phyloP scores from a whole-genome alignment of 2,888 invertebrate species.

The Aricia artaxerxes region DNA sequence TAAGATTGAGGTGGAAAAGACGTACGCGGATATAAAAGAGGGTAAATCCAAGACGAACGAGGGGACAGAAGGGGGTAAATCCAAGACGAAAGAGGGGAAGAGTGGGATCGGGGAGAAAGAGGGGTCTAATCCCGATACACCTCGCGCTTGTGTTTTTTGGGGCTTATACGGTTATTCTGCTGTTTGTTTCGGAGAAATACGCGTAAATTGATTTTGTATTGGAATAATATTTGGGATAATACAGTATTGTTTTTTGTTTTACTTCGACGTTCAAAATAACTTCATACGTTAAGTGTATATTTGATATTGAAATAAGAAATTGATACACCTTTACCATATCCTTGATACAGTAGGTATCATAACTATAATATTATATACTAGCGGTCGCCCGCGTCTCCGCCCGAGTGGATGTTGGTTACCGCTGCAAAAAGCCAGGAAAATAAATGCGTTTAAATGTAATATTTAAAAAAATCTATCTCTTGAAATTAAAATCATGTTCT shows the following conservation, averaged over 20 bases:
- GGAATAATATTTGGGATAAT: conserved; percentile 15
- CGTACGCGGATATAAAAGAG: neutral
- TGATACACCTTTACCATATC: no score
- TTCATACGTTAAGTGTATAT: neutral
- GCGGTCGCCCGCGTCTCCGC: no score
- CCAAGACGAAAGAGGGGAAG: neutral
- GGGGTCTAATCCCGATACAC: conserved; percentile 1
- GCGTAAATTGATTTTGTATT: conserved; percentile 7
- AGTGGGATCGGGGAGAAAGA: neutral
- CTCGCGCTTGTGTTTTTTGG: conserved; percentile 14
- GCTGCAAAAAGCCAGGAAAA: no score
- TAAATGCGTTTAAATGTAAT: no score
- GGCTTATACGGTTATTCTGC: conserved; percentile 8
- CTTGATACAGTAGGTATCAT: no score
- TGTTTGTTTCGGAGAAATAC: conserved; percentile 6
- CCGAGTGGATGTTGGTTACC: no score
- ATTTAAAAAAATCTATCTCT: no score
- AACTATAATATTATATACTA: no score
- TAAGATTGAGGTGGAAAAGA: neutral
- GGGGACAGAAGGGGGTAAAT: neutral
- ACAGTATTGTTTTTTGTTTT: conserved; percentile 9
- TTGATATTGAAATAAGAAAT: neutral
- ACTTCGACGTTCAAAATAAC: neutral
- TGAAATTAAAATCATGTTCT: no score
- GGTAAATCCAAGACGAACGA: neutral